Evolutionary conservation across 1,140 invertebrate genomes (phyloP), one percentile per base, ranked within the genome.

Genomic region (Calliphora vicina): DNA sequence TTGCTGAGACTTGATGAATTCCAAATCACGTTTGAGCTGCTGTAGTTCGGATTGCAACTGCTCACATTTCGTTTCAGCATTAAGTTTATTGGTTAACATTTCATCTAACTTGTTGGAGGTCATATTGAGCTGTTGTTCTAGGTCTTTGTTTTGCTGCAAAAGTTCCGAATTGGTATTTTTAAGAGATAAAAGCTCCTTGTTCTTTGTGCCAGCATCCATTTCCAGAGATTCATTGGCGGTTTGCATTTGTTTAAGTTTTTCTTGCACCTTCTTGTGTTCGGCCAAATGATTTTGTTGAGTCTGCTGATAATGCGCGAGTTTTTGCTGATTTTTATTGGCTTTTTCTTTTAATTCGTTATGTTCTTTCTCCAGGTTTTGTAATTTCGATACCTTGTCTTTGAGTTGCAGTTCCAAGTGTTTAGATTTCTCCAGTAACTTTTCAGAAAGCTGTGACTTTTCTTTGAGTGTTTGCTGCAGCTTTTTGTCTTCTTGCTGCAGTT

Each of bases 1-100:
- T n/a, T 82, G 83, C 35, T 82, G 80, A n/a, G 67, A 8, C 26
- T 84, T 67, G 23, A 42, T 57, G 35, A 82, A 82, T 29, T 84
- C 81, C 6, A 74, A 72, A 71, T 84, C 78, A 13, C 80, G 43
- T n/a, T 45, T 57, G 9, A 84, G 57, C 26, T 82, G 82, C 27
- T 84, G 61, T 0, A 45, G 1, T 23, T 82, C 61, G 0, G 81
- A 82, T 13, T 72, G 61, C 23, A 82, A 20, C 26, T 57, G 45
- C 10, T 71, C 61, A 15, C 26, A 82, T 35, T 82, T 82, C 0
- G 50, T 82, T 72, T 82, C 81, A 12, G n/a, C 61, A 23, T 71
- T 45, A 10, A 72, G 27, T 45, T 82, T 82, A 15, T 26, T 35
- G 23, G 17, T 43, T 29, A 57, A 17, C 9, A 57, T 67, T 81